Evolutionary conservation across 2,888 invertebrate genomes (phyloP).

Genomic region (Stenchaetothrips biformis): DNA sequence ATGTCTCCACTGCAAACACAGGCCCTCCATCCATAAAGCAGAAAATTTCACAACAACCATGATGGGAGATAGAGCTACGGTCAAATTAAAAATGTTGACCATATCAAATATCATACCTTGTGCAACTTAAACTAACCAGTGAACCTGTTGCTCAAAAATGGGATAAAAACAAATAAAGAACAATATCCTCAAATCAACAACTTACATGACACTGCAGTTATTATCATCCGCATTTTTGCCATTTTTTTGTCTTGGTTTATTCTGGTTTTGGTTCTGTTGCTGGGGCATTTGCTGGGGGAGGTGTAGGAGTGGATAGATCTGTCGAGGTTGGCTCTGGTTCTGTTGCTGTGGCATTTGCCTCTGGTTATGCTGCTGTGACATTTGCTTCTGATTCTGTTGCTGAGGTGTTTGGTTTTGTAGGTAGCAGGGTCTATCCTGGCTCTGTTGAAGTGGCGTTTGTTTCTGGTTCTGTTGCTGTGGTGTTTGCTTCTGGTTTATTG

Average conservation of each 20-base stretch:
- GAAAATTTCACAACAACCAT: too few relatives aligned
- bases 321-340: too few relatives aligned
- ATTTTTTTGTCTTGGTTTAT: not conserved
- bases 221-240: not conserved
- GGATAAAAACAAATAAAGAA: too few relatives aligned
- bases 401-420: not conserved
- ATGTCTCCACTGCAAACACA: too few relatives aligned
- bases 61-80: too few relatives aligned
- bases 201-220: not conserved
- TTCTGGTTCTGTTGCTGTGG: not conserved
- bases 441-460: not conserved
- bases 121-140: too few relatives aligned
- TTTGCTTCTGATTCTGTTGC: not conserved
- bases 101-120: too few relatives aligned
- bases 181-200: too few relatives aligned
- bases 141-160: too few relatives aligned
- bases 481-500: not conserved
- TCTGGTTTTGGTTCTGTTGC: not conserved
- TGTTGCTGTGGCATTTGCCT: not conserved
- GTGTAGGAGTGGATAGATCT: not conserved
- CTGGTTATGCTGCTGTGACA: not conserved
- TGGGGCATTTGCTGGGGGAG: not conserved
- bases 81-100: too few relatives aligned
- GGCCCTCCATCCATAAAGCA: too few relatives aligned
- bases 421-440: too few relatives aligned